Evolutionary conservation across 2,797 vertebrate genomes (phyloP), one percentile per base, ranked within the genome.

Genomic region (Hypotaenidia philippensis): DNA sequence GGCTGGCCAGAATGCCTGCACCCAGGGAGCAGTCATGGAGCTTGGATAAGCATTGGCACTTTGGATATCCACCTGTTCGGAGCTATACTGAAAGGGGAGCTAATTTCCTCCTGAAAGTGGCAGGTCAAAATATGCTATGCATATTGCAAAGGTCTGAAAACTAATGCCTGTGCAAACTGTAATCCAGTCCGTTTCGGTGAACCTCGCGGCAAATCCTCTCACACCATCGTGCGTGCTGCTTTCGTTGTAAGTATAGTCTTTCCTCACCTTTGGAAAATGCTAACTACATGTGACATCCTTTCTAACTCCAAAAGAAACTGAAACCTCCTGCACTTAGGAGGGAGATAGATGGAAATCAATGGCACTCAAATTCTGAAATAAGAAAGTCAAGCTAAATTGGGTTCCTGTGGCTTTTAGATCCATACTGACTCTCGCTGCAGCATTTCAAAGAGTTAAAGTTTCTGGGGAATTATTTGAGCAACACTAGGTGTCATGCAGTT

Each of bases 81-180:
- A 59, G 53, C 38, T 1, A 59, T 11, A 9, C 63, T 93, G 95
- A 96, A 90, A 91, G 0, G 2, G 80, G 88, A 96, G 85, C 40
- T 34, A 3, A 40, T 53, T 70, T 90, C 90, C 85, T 95, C 53
- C 80, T 23, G 36, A 72, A 70, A 70, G 80, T 6, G 26, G 50
- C 52, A 65, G 87, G 87, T 93, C 86, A 93, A 52, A 82, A 79
- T 79, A 79, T 29, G 26, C 80, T 74, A 94, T 96, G 96, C 88
- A 96, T 96, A 95, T 96, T 97, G 94, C 94, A 95, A 89, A 94
- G 80, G 70, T 21, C 83, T 96, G 96, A 94, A 97, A 97, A 38
- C 77, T 72, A 90, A 96, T 77, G 87, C 95, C 89, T 32, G 40
- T 1, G 1, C 76, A 63, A 81, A 32, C 49, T 90, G 96, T 96